Base-by-base conservation (phyloP, 2,113 vertebrate genomes). In the Microcebus griseorufus region DNA sequence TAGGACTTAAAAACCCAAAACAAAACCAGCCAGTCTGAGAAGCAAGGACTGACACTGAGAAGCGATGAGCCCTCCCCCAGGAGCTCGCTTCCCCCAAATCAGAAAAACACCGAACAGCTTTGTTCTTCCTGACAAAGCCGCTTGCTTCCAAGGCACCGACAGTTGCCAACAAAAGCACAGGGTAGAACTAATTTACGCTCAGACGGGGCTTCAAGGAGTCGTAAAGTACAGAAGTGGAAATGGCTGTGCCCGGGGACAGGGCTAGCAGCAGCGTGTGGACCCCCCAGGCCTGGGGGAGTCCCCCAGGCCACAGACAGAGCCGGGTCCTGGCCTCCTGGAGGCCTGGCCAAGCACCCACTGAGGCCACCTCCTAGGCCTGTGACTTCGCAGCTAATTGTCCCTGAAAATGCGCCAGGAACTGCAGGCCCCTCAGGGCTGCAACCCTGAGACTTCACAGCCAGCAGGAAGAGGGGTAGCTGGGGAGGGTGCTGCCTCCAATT, bases 351-450 rank as follows among this genome's bases (percentile, higher is more conserved):
- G 27, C 0, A 60, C 95, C 78, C 16, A 3, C 16, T 3, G 72
- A 48, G 83, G 78, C 85, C 53, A 53, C 96, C 89, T 51, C 83
- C 2, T 17, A 80, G 86, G 62, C 76, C 64, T 67, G 39, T 96
- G 96, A 96, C 96, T 98, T 98, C 98, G 98, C 60, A 83, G 96
- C 95, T 98, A 98, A 98, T 98, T 98, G 98, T 98, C 97, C 98
- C 97, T 97, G 98, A 97, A 98, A 99, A 98, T 29, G 95, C 98
- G 97, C 92, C 95, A 93, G 93, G 94, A 87, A n/a, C 51, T 4
- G 27, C 75, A 87, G 91, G 90, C 60, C 96, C 96, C 60, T 72
- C 53, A 51, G 88, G 98, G 97, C 96, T 84, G 92, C 88, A 97
- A 96, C 90, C 97, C 98, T 93, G 88, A 73, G 93, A 97, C 97